phyloP scores from a whole-genome alignment of 2,797 vertebrate genomes.

The Neosalanx taihuensis region DNA sequence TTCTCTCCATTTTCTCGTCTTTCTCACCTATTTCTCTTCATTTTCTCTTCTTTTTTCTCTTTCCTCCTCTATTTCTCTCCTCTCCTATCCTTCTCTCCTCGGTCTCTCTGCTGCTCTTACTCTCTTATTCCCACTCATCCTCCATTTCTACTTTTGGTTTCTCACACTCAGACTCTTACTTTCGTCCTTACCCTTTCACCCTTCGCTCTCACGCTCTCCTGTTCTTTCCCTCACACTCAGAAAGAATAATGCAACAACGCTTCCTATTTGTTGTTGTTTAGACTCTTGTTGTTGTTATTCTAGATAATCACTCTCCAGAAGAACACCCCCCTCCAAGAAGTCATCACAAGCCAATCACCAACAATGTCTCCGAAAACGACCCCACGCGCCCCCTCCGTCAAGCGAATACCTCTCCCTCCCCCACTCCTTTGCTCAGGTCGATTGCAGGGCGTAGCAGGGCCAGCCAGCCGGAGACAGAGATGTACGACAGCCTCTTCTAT shows the following conservation, averaged over 20 bases:
- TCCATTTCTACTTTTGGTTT: neutral
- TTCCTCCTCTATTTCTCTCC: neutral
- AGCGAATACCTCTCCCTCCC: constrained; percentile 53
- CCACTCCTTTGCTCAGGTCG: constrained; percentile 59
- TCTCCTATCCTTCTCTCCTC: too few relatives aligned
- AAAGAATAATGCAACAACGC: neutral
- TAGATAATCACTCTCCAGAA: constrained; percentile 74
- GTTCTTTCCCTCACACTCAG: neutral
- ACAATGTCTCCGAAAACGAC: constrained; percentile 80
- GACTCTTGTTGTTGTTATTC: constrained; percentile 3
- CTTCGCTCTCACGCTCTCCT: neutral
- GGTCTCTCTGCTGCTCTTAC: too few relatives aligned
- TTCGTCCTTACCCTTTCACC: neutral
- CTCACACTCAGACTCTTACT: neutral
- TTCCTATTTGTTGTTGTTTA: neutral
- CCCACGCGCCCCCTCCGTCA: constrained; percentile 66
- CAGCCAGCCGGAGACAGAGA: neutral
- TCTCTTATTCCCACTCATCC: neutral
- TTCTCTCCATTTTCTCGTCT: neutral
- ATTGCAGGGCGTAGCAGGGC: constrained; percentile 58
- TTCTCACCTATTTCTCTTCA: neutral
- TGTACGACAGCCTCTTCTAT: neutral
- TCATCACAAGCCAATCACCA: constrained; percentile 80
- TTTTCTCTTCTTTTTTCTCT: neutral
- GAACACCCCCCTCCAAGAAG: constrained; percentile 81